Percentiles rank a stretch among this genome's conserved stretches.
Conservation (phyloP, 1,140 invertebrate species). For the Drosophila ananassae region DNA sequence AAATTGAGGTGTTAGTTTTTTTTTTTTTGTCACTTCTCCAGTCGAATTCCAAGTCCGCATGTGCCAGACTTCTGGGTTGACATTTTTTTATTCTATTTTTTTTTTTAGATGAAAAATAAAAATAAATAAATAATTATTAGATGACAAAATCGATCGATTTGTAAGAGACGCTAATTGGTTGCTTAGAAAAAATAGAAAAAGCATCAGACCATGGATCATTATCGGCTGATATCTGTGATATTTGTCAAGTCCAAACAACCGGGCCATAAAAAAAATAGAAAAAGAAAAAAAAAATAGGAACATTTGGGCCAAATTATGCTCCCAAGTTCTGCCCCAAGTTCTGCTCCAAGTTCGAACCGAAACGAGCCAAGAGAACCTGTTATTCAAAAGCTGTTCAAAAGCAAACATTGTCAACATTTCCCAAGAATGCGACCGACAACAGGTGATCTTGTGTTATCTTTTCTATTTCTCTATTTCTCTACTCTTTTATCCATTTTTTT, state of each 20-base stretch:
- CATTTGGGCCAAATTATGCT: constrained; percentile 43
- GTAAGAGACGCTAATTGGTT: constrained; percentile 42
- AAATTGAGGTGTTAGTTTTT: constrained; percentile 41
- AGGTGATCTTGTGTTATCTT: constrained; percentile 12
- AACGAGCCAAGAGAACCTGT: constrained; percentile 22
- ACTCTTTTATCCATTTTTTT: too few relatives aligned
- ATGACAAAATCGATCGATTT: constrained; percentile 35
- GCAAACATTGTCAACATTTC: constrained; percentile 34
- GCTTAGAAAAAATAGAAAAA: constrained; percentile 13
- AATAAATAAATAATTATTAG: constrained; percentile 1
- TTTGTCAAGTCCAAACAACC: constrained; percentile 27
- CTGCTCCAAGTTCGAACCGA: constrained; percentile 7
- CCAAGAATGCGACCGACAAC: constrained; percentile 32
- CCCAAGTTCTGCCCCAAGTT: constrained; percentile 3
- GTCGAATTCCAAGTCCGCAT: constrained; percentile 10
- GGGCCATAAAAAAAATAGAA: constrained; percentile 1
- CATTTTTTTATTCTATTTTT: background rate
- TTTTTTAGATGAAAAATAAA: constrained; percentile 5
- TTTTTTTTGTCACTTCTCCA: background rate
- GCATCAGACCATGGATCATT: constrained; percentile 28
- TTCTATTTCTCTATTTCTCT: constrained; percentile 5
- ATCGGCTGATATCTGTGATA: constrained; percentile 16
- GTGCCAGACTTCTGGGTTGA: constrained; percentile 29
- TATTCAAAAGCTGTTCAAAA: constrained; percentile 49
- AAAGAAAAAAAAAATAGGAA: background rate